Base-by-base conservation (phyloP, 1,140 invertebrate genomes). In the Polypedilum pembai region DNA sequence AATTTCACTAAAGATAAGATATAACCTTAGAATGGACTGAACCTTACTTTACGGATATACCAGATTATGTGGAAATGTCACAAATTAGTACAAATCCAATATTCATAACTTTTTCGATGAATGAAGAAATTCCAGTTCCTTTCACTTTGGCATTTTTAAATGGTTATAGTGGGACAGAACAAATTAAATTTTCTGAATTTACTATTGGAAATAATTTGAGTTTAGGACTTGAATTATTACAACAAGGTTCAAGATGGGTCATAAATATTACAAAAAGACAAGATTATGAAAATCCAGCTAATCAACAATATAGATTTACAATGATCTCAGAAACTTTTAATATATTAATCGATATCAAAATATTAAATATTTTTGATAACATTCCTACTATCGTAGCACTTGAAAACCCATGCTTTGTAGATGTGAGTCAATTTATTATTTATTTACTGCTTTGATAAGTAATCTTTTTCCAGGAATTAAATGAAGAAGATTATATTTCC, bases 331-430 rank as follows among this genome's bases (percentile, higher is more conserved):
- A 75, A n/a, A n/a, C n/a, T 0, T 74, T 75, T 4, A 8, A 72
- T 1, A 20, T 77, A 0, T 41, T 21, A 1, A 78, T 86, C 5
- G 76, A 77, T 4, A 77, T 86, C 0, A 77, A 77, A 10, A 82
- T 86, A 12, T 78, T 80, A 17, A 85, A 86, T 75, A 86, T 76
- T 63, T 77, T 86, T 40, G 85, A 86, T 76, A 84, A 86, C 77
- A 84, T 85, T 75, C 76, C 80, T 5, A 84, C 85, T 3, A 69
- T n/a, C 8, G 79, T 85, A 20, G 84, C 85, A 69, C 79, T 82
- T 15, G 74, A 83, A 3, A 77, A 80, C 12, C 76, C 81, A n/a
- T 84, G 83, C 75, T 76, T 76, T 15, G 80, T 84, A 5, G 77
- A 79, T 33, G 83, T 86, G 75, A 79, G 80, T 33, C 24, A 78